phyloP scores from a whole-genome alignment of 2,888 invertebrate species.

The Papilio gigon region DNA sequence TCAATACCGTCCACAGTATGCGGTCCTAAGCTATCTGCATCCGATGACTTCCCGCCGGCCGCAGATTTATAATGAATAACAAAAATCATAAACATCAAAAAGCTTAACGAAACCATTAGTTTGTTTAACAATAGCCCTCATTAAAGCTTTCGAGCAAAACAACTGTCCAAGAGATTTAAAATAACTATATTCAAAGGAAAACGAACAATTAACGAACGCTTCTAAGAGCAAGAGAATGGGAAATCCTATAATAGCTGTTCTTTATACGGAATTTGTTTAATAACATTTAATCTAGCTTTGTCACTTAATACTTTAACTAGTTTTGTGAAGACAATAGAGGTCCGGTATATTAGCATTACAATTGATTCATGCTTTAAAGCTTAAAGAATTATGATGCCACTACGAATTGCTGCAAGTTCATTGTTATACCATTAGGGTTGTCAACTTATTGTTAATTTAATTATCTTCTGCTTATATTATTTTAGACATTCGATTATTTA shows the following conservation, averaged over 20 bases:
- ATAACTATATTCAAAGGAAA: neutral
- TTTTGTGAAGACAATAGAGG: constrained; percentile 2
- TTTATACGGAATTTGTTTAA: neutral
- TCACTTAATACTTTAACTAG: neutral
- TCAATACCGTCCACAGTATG: no score
- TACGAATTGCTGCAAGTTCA: neutral
- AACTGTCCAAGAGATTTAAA: no score
- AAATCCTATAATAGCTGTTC: no score
- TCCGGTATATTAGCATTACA: constrained; percentile 23
- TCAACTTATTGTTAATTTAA: neutral
- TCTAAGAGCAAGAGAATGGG: neutral
- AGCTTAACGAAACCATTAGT: neutral
- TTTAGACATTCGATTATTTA: no score
- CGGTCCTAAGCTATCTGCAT: no score
- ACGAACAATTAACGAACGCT: neutral
- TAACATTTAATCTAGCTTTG: neutral
- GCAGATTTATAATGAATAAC: no score
- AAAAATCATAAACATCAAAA: no score
- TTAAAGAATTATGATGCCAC: constrained; percentile 14
- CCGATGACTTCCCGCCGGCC: no score
- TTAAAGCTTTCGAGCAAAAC: no score
- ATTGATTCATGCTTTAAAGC: constrained; percentile 13
- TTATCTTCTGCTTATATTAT: no score
- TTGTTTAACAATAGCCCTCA: neutral
- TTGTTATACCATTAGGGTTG: constrained; percentile 9